Evolutionary conservation across 2,888 invertebrate genomes (phyloP).

Genomic region (Lasioglossum calceatum): DNA sequence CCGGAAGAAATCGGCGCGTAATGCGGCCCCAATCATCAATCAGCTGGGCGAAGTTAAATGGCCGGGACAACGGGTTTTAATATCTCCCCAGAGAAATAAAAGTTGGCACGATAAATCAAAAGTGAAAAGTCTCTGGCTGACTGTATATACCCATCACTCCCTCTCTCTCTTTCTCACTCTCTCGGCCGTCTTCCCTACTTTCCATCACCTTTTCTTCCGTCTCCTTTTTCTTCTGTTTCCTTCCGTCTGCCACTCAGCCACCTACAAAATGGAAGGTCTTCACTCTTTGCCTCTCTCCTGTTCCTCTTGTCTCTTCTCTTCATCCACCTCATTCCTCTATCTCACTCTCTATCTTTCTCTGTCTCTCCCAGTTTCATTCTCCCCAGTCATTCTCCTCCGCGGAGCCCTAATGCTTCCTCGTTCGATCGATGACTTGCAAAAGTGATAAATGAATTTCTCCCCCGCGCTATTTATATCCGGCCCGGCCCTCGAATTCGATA

Average conservation of each 20-base stretch:
- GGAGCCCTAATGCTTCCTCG: conserved; percentile 63
- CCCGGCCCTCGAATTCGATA: conserved; percentile 67
- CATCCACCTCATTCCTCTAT: conserved; percentile 60
- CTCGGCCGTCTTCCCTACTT: conserved; percentile 54
- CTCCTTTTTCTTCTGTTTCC: conserved; percentile 64
- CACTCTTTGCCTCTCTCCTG: conserved; percentile 48
- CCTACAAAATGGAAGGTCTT: conserved; percentile 75
- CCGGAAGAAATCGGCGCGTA: conserved; percentile 62
- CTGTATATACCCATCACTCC: conserved; percentile 61
- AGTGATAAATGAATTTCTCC: conserved; percentile 81
- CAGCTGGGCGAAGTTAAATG: conserved; percentile 82
- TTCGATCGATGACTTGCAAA: conserved; percentile 74
- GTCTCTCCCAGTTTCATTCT: conserved; percentile 33
- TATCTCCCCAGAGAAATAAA: conserved; percentile 83
- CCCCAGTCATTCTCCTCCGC: neutral
- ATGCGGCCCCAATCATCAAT: conserved; percentile 82
- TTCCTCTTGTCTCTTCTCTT: conserved; percentile 24
- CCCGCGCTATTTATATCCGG: conserved; percentile 71
- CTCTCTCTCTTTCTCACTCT: neutral
- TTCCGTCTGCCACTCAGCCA: conserved; percentile 75
- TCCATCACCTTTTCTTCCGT: conserved; percentile 50
- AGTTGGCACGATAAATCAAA: conserved; percentile 84
- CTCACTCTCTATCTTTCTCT: conserved; percentile 40
- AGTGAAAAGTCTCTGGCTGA: conserved; percentile 83
- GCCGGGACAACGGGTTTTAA: conserved; percentile 84